Conservation (phyloP, 2,797 vertebrate genomes). For the Argyrosomus regius region DNA sequence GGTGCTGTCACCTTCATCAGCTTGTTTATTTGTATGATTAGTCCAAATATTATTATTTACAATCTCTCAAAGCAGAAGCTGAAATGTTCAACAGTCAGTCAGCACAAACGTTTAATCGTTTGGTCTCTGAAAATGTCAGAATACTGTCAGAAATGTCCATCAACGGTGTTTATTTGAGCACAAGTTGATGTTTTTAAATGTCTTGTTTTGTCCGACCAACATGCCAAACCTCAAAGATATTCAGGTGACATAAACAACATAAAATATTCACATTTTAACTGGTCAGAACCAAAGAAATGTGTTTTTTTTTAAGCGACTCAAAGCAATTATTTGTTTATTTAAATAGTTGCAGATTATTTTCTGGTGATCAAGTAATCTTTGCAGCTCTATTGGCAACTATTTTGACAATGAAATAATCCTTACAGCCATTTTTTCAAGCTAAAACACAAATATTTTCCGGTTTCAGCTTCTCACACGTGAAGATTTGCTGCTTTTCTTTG, state of each 20-base stretch:
- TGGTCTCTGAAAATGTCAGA: background rate
- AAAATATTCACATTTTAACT: background rate
- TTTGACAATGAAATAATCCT: background rate
- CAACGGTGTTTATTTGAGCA: too few relatives aligned
- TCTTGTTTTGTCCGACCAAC: background rate
- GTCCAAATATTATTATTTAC: background rate
- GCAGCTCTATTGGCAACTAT: background rate
- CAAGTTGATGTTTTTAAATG: background rate
- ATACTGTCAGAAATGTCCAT: background rate
- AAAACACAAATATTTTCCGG: too few relatives aligned
- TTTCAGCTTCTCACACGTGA: too few relatives aligned
- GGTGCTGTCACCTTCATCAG: background rate
- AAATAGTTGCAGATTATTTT: conserved; percentile 10
- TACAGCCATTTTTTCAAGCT: background rate
- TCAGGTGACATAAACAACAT: background rate
- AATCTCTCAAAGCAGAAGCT: too few relatives aligned
- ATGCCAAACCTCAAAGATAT: background rate
- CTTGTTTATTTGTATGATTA: background rate
- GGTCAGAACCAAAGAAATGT: background rate
- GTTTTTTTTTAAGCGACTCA: background rate
- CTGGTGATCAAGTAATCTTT: background rate
- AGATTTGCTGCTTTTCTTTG: too few relatives aligned
- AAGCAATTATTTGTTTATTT: background rate
- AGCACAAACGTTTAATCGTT: background rate
- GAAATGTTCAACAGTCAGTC: background rate